phyloP scores from a whole-genome alignment of 2,797 vertebrate genomes.

The Tachyglossus aculeatus region DNA sequence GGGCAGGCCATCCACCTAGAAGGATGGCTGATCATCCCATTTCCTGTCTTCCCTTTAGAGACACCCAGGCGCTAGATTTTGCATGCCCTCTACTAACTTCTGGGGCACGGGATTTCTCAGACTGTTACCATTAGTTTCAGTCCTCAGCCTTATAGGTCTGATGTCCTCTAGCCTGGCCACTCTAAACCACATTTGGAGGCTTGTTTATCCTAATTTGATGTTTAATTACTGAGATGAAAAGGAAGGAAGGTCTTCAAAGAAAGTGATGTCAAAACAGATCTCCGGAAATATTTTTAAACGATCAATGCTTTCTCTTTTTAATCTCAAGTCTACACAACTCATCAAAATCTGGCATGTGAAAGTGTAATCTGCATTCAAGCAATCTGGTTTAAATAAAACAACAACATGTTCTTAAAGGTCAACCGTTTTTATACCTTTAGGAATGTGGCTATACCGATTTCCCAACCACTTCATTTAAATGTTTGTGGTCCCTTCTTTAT shows the following conservation, averaged over 20 bases:
- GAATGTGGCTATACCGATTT: slow-evolving; percentile 1
- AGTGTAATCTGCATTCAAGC: background rate
- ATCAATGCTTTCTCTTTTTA: background rate
- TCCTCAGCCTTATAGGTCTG: no score
- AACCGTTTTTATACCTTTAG: slow-evolving; percentile 5
- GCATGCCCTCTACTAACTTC: no score
- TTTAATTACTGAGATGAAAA: slow-evolving; percentile 16
- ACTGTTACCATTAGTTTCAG: no score
- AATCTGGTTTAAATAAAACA: slow-evolving; percentile 14
- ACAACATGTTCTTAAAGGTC: slow-evolving; percentile 17
- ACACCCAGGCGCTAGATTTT: no score
- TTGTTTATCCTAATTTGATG: slow-evolving; percentile 6
- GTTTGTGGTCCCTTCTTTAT: slow-evolving; percentile 7
- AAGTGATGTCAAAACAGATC: background rate
- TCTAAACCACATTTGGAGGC: background rate
- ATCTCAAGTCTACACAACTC: no score
- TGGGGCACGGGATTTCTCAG: no score
- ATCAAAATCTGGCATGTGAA: background rate
- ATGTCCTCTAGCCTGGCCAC: no score
- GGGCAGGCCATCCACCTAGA: no score
- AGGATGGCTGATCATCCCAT: no score
- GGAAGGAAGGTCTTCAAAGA: slow-evolving; percentile 8
- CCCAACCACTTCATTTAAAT: slow-evolving; percentile 36
- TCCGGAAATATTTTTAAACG: background rate
- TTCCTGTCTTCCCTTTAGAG: no score